Conservation (phyloP, 2,888 invertebrate species). For the Platypus cylindrus region DNA sequence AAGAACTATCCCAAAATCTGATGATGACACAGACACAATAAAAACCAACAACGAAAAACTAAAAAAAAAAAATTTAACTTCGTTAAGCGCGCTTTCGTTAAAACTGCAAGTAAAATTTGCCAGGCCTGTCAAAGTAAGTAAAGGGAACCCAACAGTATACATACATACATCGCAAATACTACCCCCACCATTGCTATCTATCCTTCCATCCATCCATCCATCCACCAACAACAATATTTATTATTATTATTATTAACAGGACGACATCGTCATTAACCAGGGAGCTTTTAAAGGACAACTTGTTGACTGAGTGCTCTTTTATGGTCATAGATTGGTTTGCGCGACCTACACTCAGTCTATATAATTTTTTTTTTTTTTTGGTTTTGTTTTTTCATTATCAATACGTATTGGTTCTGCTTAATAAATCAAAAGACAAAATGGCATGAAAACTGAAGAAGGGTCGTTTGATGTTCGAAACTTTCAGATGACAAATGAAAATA, state of each 20-base stretch:
- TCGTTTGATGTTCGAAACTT: too few species aligned
- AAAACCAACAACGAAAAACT: too few species aligned
- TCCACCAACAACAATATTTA: not conserved
- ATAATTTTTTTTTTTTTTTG: not conserved
- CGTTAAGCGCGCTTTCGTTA: constrained; percentile 15
- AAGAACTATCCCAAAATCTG: constrained; percentile 9
- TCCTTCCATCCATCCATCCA: not conserved
- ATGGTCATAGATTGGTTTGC: constrained; percentile 13
- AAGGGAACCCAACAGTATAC: constrained; percentile 7
- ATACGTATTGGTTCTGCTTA: too few species aligned
- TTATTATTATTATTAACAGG: not conserved
- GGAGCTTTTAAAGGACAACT: constrained; percentile 13
- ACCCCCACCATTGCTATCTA: constrained; percentile 1
- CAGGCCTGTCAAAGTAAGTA: constrained; percentile 3
- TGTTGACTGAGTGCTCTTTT: constrained; percentile 13
- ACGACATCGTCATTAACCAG: constrained; percentile 4
- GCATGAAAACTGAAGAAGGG: too few species aligned
- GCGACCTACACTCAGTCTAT: constrained; percentile 10
- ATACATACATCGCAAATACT: constrained; percentile 2
- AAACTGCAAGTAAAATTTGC: too few species aligned
- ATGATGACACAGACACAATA: constrained; percentile 14
- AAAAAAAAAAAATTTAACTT: too few species aligned
- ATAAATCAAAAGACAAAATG: too few species aligned
- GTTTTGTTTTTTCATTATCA: constrained; percentile 1
- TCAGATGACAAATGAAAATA: too few species aligned